Evolutionary conservation across 2,888 invertebrate species (phyloP).

Genomic region (Aromia moschata): DNA sequence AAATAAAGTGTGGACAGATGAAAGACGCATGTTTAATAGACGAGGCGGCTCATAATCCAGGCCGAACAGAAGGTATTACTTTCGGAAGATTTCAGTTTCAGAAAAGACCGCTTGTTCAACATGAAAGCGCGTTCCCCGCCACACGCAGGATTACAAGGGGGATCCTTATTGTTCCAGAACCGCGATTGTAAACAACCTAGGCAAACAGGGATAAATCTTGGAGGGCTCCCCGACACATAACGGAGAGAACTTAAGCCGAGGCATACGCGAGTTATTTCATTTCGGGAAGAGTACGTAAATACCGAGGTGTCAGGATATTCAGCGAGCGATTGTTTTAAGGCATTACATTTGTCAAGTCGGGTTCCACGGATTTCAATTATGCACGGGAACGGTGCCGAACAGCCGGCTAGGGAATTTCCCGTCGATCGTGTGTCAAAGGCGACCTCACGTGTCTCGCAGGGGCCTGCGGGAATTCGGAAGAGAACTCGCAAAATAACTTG

Average conservation of each 20-base stretch:
- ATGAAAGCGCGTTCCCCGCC: neutral
- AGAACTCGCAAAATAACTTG: conserved; percentile 16
- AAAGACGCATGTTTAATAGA: conserved; percentile 10
- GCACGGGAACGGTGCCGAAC: conserved; percentile 29
- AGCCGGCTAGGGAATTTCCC: conserved; percentile 19
- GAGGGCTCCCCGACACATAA: conserved; percentile 16
- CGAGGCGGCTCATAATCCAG: conserved; percentile 15
- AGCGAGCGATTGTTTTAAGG: conserved; percentile 26
- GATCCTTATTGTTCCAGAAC: conserved; percentile 39
- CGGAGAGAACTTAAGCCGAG: conserved; percentile 7
- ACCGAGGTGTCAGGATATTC: conserved; percentile 25
- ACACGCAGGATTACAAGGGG: conserved; percentile 29
- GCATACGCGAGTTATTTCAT: conserved; percentile 25
- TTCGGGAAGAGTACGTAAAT: conserved; percentile 19
- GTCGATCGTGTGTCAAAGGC: conserved; percentile 31
- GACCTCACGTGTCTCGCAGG: conserved; percentile 6
- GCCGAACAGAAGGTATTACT: conserved; percentile 11
- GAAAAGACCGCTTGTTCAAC: conserved; percentile 11
- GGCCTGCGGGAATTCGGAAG: conserved; percentile 16
- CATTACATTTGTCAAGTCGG: conserved; percentile 44
- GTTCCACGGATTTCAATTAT: conserved; percentile 47
- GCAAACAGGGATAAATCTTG: conserved; percentile 36
- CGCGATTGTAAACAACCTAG: conserved; percentile 34
- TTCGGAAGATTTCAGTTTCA: conserved; percentile 16
- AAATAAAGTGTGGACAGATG: no score